Base-by-base conservation (phyloP, 2,888 invertebrate genomes). In the Oligia latruncula region DNA sequence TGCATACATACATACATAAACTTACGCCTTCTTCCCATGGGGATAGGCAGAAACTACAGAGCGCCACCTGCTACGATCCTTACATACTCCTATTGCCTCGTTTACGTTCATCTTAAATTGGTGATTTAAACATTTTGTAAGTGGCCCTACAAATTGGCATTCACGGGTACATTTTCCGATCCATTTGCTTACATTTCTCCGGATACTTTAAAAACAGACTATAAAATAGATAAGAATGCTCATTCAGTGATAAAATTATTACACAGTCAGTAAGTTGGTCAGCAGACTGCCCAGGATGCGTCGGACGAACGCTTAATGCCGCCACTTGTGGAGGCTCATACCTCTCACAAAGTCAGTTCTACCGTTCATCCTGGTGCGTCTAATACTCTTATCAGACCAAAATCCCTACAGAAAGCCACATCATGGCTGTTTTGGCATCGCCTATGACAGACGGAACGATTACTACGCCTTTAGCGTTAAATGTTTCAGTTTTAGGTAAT, bases 321-420 rank as follows among this genome's bases (percentile, higher is more conserved):
- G 43, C 1, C 23, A 17, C 55, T 71, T 55, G 20, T 55, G 2
- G 8, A 35, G 11, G 60, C n/a, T 13, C 60, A 60, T n/a, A 60
- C n/a, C 60, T 35, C 20, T 65, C 35, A 35, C 20, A 20, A 35
- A 11, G 20, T 35, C 35, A 65, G 9, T 64, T 64, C 29, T 29
- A 29, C 17, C 9, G 17, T 65, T 35, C 35, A 65, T 20, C 64
- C 9, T 17, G 64, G 29, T 64, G 9, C 64, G 8, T 64, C 64
- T 64, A 11, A 65, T 35, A 60, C 60, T n/a, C 65, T 65, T 20
- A 35, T 65, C 35, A 65, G 35, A 65, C 20, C 20, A 60, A 60
- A 60, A 60, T 60, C 60, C n/a, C 60, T 60, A 60, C n/a, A 13
- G n/a, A 60, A n/a, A n/a, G n/a, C 60, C 60, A n/a, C n/a, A 60